Base-by-base conservation (phyloP, 2,888 invertebrate genomes). In the Xestobium rufovillosum region DNA sequence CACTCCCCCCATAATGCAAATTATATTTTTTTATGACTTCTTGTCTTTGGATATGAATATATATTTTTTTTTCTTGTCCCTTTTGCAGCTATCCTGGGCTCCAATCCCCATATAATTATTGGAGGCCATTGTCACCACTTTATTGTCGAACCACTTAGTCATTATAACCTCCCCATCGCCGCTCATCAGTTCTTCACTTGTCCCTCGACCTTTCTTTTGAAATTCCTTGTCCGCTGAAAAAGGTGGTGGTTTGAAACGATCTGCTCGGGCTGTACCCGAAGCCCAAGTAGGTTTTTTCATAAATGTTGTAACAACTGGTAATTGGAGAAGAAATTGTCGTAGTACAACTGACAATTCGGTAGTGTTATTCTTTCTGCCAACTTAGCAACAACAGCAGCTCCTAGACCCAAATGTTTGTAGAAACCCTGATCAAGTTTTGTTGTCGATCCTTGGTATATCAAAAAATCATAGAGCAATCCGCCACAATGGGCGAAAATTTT, bases 1-100 rank as follows among this genome's bases (percentile, higher is more conserved):
- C 3, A 55, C 53, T 8, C 52, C 56, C 8, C 56, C 55, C 56
- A 55, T 57, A 39, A 15, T 39, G 33, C 15, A 38, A 29, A 34
- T 57, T 57, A 31, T 53, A 39, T 12, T 30, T 3, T 38, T 40
- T 41, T 14, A 53, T 42, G 12, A 49, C 44, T 43, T 51, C 44
- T 12, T 51, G 49, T 27, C 49, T 38, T 17, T 16, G 11, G 23
- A 57, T 39, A 26, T 47, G 19, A 8, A 48, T 42, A 34, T 45
- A 48, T 26, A 40, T 35, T 17, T 48, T 47, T 9, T 32, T 39
- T 50, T 55, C 19, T 50, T 47, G 41, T 49, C 53, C 15, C 51
- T 39, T 16, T 29, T 42, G 11, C 40, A 45, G 17, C 14, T 30
- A 41, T 51, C 51, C 30, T 26, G 27, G 26, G 32, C 13, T 28